These are phyloP conservation scores for Pteropus alecto DNA, from an alignment of 2,113 vertebrate genomes.

Conservation along the genomic window DNA sequence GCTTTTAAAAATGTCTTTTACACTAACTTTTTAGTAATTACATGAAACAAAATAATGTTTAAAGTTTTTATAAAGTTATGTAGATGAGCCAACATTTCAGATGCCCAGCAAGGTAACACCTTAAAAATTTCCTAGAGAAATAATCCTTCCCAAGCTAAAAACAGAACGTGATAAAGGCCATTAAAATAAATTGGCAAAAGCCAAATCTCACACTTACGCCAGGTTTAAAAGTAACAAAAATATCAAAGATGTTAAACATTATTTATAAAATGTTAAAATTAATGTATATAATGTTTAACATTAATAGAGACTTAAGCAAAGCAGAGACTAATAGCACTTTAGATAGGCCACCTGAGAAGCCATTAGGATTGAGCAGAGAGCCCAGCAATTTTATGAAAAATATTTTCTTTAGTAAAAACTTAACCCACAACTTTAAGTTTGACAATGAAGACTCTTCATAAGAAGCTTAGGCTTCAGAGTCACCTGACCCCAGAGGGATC, in stretches of 20 bases:
- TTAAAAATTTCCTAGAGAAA: constrained; percentile 6
- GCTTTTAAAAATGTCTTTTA: not conserved
- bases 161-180: not conserved
- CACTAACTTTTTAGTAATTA: not conserved
- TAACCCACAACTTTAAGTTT: not conserved
- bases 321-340: not conserved
- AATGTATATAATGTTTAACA: constrained; percentile 8
- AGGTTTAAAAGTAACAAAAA: constrained; percentile 9
- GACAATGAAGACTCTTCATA: not conserved
- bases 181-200: constrained; percentile 25
- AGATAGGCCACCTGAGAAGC: not conserved
- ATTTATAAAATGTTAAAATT: not conserved
- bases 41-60: constrained; percentile 21
- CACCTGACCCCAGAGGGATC: not conserved
- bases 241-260: not conserved
- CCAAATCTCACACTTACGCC: not conserved
- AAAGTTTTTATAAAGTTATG: not conserved
- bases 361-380: not conserved
- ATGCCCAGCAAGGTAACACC: not conserved
- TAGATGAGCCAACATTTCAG: not conserved
- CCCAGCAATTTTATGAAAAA: not conserved
- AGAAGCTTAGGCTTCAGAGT: not conserved
- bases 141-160: constrained; percentile 24
- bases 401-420: not conserved
- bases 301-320: not conserved